Base-by-base conservation (phyloP, 2,113 vertebrate genomes). In the Copsychus sechellarum region DNA sequence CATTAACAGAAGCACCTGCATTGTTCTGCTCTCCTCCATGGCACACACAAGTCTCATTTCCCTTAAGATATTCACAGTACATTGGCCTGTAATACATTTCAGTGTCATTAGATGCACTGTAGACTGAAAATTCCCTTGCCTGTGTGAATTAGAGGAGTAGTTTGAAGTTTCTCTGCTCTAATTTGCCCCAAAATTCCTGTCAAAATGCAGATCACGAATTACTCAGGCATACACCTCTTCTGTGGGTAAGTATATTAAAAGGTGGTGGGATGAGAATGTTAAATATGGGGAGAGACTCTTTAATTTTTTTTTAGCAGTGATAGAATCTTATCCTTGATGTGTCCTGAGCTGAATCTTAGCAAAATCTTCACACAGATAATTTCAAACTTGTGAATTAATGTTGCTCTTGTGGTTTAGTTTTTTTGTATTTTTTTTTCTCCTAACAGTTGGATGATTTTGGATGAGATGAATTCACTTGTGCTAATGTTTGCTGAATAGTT, bases 31-130 rank as follows among this genome's bases (percentile, higher is more conserved):
- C 61, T 81, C 29, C 12, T 82, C 36, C 1, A 4, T 45, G 7
- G 14, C 31, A 42, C 5, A 4, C 18, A 0, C 2, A 19, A 47
- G 31, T n/a, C 22, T n/a, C 19, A 2, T 22, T 34, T 72, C 36
- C n/a, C 31, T 38, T 10, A 40, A 60, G 51, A 10, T 24, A 23
- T n/a, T 90, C 47, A 1, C 2, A 15, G 28, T 10, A 3, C 0
- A 0, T 8, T 81, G 88, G 26, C 36, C 83, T 81, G 31, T 36
- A 16, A 48, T 20, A 3, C 1, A 3, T 36, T 92, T 54, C n/a
- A 29, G 45, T 88, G 23, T 70, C 43, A 13, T 53, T 36, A 69
- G 33, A 47, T 73, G 38, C 45, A 47, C 60, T 48, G 24, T 9
- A n/a, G 24, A 78, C 31, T 62, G 73, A 86, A 60, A 50, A 60